A percentile compares a stretch with the other conserved stretches of the same genome.
Conservation (phyloP, 2,797 vertebrate genomes). For the Macroramphosus scolopax region DNA sequence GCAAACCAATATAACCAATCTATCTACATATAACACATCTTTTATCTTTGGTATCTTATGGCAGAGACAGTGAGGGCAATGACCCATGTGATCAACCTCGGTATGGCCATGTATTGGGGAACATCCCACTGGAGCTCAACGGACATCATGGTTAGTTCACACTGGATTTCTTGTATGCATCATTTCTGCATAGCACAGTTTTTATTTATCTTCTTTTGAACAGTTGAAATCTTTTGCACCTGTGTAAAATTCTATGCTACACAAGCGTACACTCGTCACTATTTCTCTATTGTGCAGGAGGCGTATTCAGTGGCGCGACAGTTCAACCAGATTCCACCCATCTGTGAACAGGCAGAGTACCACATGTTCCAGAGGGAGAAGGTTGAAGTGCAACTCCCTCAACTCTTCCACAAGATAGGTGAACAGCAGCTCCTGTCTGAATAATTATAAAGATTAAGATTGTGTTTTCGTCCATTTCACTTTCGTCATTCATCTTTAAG, state of each 20-base stretch:
- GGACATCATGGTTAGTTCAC: conserved; percentile 91
- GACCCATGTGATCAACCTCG: conserved; percentile 95
- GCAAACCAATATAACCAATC: too few species aligned
- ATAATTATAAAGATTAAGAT: neutral
- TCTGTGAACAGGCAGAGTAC: conserved; percentile 93
- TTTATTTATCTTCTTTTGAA: too few species aligned
- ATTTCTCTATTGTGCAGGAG: too few species aligned
- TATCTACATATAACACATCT: too few species aligned
- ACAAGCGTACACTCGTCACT: too few species aligned
- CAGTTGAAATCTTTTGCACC: too few species aligned
- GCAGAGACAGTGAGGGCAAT: conserved; percentile 92
- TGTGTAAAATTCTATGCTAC: too few species aligned
- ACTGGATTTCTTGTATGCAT: too few species aligned
- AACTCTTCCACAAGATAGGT: conserved; percentile 95
- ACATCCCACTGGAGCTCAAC: conserved; percentile 93
- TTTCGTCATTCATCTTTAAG: too few species aligned
- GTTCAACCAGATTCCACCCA: conserved; percentile 91
- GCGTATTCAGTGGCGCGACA: conserved; percentile 91
- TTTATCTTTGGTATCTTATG: neutral
- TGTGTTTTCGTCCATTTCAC: too few species aligned
- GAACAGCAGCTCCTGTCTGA: conserved; percentile 12
- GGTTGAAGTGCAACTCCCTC: conserved; percentile 90
- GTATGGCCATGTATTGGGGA: conserved; percentile 97
- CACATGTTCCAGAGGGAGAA: conserved; percentile 96
- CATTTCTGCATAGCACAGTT: too few species aligned